Conservation (phyloP, 2,888 invertebrate genomes). For the Mythimna impura region DNA sequence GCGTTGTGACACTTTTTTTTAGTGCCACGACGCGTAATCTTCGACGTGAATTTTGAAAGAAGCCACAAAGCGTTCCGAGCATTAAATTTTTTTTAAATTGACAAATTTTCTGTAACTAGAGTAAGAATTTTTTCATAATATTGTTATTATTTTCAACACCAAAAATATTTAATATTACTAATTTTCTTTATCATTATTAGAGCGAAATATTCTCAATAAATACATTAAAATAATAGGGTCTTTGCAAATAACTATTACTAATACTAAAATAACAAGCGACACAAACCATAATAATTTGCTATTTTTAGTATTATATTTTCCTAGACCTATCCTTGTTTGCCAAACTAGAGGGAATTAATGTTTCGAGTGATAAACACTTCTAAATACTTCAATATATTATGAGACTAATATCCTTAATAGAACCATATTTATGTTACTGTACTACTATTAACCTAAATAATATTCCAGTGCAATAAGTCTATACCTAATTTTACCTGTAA, state of each 20-base stretch:
- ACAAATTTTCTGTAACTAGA: too few species aligned
- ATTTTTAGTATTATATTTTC: constrained; percentile 34
- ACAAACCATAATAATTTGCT: constrained; percentile 5
- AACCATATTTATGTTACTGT: background rate
- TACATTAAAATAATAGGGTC: background rate
- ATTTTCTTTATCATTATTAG: background rate
- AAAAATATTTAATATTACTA: background rate
- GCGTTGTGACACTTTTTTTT: too few species aligned
- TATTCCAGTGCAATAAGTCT: background rate
- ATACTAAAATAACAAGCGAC: background rate
- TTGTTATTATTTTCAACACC: too few species aligned
- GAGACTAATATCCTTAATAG: constrained; percentile 28
- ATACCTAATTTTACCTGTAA: background rate
- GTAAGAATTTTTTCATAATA: too few species aligned
- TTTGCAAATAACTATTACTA: background rate
- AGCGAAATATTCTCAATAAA: background rate
- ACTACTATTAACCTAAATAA: background rate
- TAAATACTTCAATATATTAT: constrained; percentile 17
- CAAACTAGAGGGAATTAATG: constrained; percentile 24
- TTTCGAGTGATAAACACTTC: background rate
- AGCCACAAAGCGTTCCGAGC: too few species aligned
- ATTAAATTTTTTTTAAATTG: too few species aligned
- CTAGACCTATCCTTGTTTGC: constrained; percentile 39
- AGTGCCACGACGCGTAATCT: too few species aligned
- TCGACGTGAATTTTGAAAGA: too few species aligned